Evolutionary conservation across 2,113 vertebrate genomes (phyloP), one percentile per base, ranked within the genome.

Genomic region (Cephalopholis sonnerati): DNA sequence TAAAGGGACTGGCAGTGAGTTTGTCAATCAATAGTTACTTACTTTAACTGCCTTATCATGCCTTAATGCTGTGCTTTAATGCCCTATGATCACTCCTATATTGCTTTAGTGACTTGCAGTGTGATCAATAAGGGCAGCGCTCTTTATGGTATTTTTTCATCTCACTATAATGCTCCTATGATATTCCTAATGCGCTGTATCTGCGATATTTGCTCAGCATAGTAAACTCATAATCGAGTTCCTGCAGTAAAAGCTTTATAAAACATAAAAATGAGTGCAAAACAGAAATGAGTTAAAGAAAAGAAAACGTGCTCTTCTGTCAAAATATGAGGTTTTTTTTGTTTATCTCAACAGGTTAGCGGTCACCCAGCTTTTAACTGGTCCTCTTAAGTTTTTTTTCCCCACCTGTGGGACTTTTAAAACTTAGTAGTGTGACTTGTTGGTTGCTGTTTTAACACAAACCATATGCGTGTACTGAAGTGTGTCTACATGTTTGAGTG

Each of bases 1-100:
- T 25, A 10, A 64, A n/a, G 58, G 12, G 46, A 48, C 44, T 17
- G 12, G 55, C 25, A 46, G 41, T 25, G 55, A 36, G 50, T 54
- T 41, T 65, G 46, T 78, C 27, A 78, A 63, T 89, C 86, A 71
- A 63, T 89, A 65, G 0, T 24, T 70, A 7, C 13, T 67, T 24
- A 29, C 64, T 62, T 7, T 79, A 73, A 74, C 24, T 59, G 66
- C 67, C 69, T 41, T 10, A 65, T 87, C 50, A 32, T 32, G 16
- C 5, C 63, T 78, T 79, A 18, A 66, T 66, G 70, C 51, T 48
- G 1, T 7, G 20, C 73, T 77, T 82, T 82, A 77, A 79, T 79
- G 54, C 17, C 55, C 62, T 29, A 8, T 44, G 58, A 70, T 75
- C 15, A 4, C 83, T 68, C 4, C 63, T 39, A 74, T 53, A 50